Evolutionary conservation across 2,113 vertebrate genomes (phyloP), one percentile per base, ranked within the genome.

Genomic region (Phoenicopterus ruber): DNA sequence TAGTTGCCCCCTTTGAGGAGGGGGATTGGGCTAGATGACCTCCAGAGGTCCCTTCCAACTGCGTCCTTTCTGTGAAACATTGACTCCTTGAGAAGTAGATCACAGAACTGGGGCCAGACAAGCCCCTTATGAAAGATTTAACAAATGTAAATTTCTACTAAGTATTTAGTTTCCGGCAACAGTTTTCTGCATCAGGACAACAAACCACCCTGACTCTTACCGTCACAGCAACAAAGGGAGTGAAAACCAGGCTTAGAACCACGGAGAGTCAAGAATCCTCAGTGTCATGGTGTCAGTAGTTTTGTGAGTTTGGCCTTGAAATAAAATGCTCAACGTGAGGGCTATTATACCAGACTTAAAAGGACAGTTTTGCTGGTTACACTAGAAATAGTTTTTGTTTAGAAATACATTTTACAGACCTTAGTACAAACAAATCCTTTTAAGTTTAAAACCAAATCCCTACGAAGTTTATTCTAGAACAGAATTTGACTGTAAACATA

Each of bases 21-120:
- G 4, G 0, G 2, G 10, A 10, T 73, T 24, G 26, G 13, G 32
- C 21, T 49, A 34, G 26, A 18, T 0, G 0, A 15, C 58, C 14
- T 86, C 34, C 36, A 65, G 26, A 50, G 9, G 21, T 50, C 38
- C 2, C 15, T 81, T 63, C 47, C 34, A 57, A 24, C 8, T 0
- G 2, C 62, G 47, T 20, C 34, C 5, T 71, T 46, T 84, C 67
- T 57, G 17, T 50, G 62, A 92, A 71, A 46, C 14, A 11, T 18
- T 19, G 34, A n/a, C 50, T 74, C 7, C 3, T 25, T 70, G 46
- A 46, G 22, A 80, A 65, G 29, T 17, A 69, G 32, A 21, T 69
- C 24, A 62, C 28, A 69, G 44, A 69, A 2, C 28, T 55, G 32
- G 8, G 31, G 17, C 24, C 24, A 61, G 29, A 42, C 17, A 77